These are phyloP conservation scores for Spilosoma lubricipeda DNA, from an alignment of 2,888 invertebrate genomes.

Conservation along the genomic window DNA sequence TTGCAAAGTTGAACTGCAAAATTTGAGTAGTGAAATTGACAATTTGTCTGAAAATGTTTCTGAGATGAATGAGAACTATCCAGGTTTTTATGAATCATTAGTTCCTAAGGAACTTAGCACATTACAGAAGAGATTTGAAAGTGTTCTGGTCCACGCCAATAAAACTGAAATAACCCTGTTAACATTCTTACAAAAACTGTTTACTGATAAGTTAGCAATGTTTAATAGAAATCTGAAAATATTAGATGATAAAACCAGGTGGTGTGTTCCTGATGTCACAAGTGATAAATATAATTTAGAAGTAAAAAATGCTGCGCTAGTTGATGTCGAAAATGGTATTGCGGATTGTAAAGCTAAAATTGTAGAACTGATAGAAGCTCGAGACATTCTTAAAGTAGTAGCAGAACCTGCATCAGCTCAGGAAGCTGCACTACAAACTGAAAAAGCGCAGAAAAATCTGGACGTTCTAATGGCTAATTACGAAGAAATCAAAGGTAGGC, in stretches of 20 bases:
- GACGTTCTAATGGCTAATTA: conserved; percentile 89
- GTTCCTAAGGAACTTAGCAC: conserved; percentile 93
- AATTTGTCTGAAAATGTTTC: conserved; percentile 89
- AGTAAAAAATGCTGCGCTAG: conserved; percentile 93
- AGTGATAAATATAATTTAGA: conserved; percentile 97
- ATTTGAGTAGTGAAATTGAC: conserved; percentile 89
- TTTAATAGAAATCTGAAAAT: conserved; percentile 93
- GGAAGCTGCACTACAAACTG: conserved; percentile 89
- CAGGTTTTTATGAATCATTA: conserved; percentile 91
- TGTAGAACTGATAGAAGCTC: conserved; percentile 89
- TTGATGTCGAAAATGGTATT: conserved; percentile 91
- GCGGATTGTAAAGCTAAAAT: conserved; percentile 90
- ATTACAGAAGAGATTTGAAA: conserved; percentile 94
- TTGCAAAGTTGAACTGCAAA: conserved; percentile 90
- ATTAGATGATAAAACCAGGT: conserved; percentile 94
- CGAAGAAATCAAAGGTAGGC: conserved; percentile 88
- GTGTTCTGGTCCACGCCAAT: conserved; percentile 91
- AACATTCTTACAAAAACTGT: conserved; percentile 94
- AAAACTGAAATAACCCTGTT: conserved; percentile 93
- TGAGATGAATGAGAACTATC: conserved; percentile 90
- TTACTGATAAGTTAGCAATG: conserved; percentile 93
- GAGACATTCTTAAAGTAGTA: conserved; percentile 90
- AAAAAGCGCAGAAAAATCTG: conserved; percentile 90
- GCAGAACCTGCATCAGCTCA: conserved; percentile 90
- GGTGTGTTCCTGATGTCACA: conserved; percentile 95